These are phyloP conservation scores for Drosophila melanica DNA, from an alignment of 1,140 invertebrate species.

Conservation along the genomic window DNA sequence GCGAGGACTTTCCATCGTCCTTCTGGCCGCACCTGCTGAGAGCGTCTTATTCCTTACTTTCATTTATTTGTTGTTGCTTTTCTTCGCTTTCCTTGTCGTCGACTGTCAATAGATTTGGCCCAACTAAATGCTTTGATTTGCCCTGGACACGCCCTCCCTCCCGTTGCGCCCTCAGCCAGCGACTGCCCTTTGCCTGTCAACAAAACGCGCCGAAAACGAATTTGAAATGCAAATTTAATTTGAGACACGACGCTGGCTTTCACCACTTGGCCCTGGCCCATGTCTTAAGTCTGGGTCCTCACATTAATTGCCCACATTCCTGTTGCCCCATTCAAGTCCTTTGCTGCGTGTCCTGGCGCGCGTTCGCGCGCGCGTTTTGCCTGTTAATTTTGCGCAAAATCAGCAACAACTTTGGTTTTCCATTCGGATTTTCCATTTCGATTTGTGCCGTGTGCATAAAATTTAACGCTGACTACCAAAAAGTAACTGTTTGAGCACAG, in stretches of 20 bases:
- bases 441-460: slow-evolving; percentile 76
- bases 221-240: slow-evolving; percentile 83
- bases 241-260: slow-evolving; percentile 63
- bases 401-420: slow-evolving; percentile 73
- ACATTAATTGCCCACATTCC: slow-evolving; percentile 57
- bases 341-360: neutral
- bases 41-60: neutral
- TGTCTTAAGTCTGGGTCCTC: slow-evolving; percentile 10
- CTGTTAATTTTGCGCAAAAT: slow-evolving; percentile 79
- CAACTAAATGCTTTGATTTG: slow-evolving; percentile 80
- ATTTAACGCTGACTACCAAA: slow-evolving; percentile 70
- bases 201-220: slow-evolving; percentile 56
- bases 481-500: slow-evolving; percentile 44
- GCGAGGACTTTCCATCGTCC: slow-evolving; percentile 24
- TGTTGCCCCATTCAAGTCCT: slow-evolving; percentile 1
- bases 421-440: slow-evolving; percentile 62
- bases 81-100: slow-evolving; percentile 3
- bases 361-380: slow-evolving; percentile 55
- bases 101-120: slow-evolving; percentile 66
- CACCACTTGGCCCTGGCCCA: slow-evolving; percentile 1
- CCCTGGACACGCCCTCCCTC: slow-evolving; percentile 27
- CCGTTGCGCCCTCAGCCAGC: neutral
- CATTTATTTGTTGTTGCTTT: neutral
- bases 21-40: slow-evolving; percentile 22
- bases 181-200: slow-evolving; percentile 46